A percentile compares a stretch with the other conserved stretches of the same genome.
Conservation (phyloP, 2,797 vertebrate genomes). For the Xenentodon cancila region DNA sequence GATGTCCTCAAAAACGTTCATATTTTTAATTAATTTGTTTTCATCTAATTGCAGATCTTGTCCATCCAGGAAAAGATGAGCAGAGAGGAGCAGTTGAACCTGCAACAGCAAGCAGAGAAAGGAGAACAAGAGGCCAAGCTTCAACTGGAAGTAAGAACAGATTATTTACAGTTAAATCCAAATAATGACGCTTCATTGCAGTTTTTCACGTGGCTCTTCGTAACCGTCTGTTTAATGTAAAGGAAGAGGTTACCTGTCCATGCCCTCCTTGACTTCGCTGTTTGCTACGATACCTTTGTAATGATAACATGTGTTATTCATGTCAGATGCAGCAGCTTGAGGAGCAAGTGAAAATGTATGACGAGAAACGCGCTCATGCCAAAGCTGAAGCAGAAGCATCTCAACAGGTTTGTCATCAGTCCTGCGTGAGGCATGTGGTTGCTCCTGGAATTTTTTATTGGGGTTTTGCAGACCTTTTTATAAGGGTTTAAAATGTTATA, state of each 20-base stretch:
- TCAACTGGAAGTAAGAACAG: slow-evolving; percentile 36
- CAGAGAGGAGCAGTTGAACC: slow-evolving; percentile 20
- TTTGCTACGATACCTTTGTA: neutral
- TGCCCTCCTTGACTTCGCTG: no score
- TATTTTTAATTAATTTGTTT: neutral
- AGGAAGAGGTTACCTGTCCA: no score
- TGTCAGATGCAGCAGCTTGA: slow-evolving; percentile 49
- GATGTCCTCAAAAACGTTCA: no score
- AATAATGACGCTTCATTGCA: no score
- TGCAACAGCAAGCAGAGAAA: slow-evolving; percentile 31
- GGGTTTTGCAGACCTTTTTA: neutral
- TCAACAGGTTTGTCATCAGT: slow-evolving; percentile 42
- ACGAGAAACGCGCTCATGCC: slow-evolving; percentile 18
- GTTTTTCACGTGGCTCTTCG: no score
- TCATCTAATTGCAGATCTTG: slow-evolving; percentile 25
- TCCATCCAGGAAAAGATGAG: slow-evolving; percentile 38
- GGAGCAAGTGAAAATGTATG: slow-evolving; percentile 32
- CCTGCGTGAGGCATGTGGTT: neutral
- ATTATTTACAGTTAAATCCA: no score
- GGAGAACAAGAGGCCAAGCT: slow-evolving; percentile 26
- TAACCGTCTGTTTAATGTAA: no score
- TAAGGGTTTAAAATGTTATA: neutral
- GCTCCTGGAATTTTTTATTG: no score
- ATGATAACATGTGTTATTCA: neutral
- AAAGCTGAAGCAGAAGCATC: slow-evolving; percentile 33